Evolutionary conservation across 2,888 invertebrate genomes (phyloP), one percentile per base, ranked within the genome.

Genomic region (Netelia melanura): DNA sequence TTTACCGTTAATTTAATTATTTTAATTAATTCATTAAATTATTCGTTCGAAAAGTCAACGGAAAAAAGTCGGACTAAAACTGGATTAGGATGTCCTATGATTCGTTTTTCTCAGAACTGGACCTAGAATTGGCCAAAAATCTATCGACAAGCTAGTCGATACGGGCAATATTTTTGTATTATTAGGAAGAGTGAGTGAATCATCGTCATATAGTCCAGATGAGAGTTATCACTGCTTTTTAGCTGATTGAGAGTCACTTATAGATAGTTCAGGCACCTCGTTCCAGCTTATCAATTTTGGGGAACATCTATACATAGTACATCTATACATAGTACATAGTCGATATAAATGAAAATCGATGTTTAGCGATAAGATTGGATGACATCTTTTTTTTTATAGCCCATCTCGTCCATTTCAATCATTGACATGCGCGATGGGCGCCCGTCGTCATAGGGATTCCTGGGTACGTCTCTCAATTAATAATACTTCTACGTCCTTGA

Each of bases 381-480:
- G 48, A 8, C 38, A 58, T 48, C 14, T 14, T 25, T 67, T 61
- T 67, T 54, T 52, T 21, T 2, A 21, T 64, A 56, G 56, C 52
- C 61, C 23, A 44, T 21, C 61, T 68, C 58, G 38, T 64, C 54
- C 61, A 62, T 70, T 70, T 23, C 70, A 43, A 30, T 61, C 52
- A 72, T 65, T 65, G 11, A 67, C 44, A 67, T 23, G 48, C 68
- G 43, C 17, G 56, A 70, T 52, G 62, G 30, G 61, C 8, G 58
- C n/a, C 14, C 30, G 48, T 65, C 65, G 38, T 67, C 65, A 56
- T 43, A 17, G 43, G 56, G 43, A 72, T 44, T 65, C 3, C 75
- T 44, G 23, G 11, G 25, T 67, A 44, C 14, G n/a, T 56, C 64
- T 72, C 67, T 43, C 58, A 43, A 83, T 77, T 74, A 78, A 83